Base-by-base conservation (phyloP, 2,888 invertebrate species). In the Scaptomyza cyrtandrae region DNA sequence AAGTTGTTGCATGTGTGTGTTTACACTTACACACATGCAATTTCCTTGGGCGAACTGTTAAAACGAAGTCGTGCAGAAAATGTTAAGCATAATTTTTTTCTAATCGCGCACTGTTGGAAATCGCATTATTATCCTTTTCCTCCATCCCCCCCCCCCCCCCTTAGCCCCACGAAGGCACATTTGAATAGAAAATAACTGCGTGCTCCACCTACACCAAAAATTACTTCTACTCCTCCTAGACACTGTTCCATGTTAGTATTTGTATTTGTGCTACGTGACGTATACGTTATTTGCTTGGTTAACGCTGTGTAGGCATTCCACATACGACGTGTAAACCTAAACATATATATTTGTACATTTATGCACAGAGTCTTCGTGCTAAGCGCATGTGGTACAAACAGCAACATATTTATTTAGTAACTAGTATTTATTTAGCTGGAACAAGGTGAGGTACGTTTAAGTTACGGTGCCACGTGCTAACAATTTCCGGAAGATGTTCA, bases 11-110 rank as follows among this genome's bases (percentile, higher is more conserved):
- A 41, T 59, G 49, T 52, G 78, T 50, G 50, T 55, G 50, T 57
- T 41, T 45, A 35, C 31, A 49, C 39, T 60, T 29, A 24, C 62
- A 64, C 57, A 58, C 53, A 67, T 71, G 76, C 71, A 72, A 70
- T 80, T 71, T 71, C 39, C 56, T 29, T 77, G 70, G 57, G 45
- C 58, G 48, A 46, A 50, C 49, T 56, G 59, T 61, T 71, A 29
- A 83, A 86, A 83, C 73, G 80, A 77, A 80, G 75, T 88, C 89
- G 85, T 88, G 85, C 84, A 71, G 80, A 83, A 86, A 88, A 88
- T 89, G 77, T 85, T 78, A 60, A 85, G 71, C 80, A 89, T 85
- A 83, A 86, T 88, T 88, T 83, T 83, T 57, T 76, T 85, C 89
- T 83, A 83, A 83, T 87, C 89, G 88, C 66, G 49, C 71, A 37